phyloP scores from a whole-genome alignment of 1,140 invertebrate genomes.

The Eupeodes corollae region DNA sequence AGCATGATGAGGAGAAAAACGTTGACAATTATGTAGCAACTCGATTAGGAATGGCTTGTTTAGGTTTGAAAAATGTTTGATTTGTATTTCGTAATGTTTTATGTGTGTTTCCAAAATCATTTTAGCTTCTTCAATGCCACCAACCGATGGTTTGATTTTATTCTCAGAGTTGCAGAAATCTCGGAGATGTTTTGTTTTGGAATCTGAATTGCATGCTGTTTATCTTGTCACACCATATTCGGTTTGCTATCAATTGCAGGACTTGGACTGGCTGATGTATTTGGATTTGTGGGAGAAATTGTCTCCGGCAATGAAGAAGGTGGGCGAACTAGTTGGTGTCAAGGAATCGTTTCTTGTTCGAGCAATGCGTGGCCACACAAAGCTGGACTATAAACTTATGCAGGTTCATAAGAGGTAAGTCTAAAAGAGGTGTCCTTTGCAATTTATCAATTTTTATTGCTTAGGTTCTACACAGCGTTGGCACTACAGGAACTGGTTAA shows the following conservation, averaged over 20 bases:
- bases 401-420: slow-evolving; percentile 45
- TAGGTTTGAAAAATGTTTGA: slow-evolving; percentile 33
- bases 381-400: slow-evolving; percentile 39
- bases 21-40: slow-evolving; percentile 60
- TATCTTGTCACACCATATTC: slow-evolving; percentile 86
- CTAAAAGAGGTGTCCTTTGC: not conserved
- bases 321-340: slow-evolving; percentile 84
- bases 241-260: slow-evolving; percentile 60
- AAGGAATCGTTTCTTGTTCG: slow-evolving; percentile 77
- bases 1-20: slow-evolving; percentile 38
- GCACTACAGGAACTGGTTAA: slow-evolving; percentile 87
- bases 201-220: slow-evolving; percentile 89
- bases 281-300: slow-evolving; percentile 76
- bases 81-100: not conserved
- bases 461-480: slow-evolving; percentile 82
- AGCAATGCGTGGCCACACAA: slow-evolving; percentile 59
- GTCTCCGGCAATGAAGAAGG: slow-evolving; percentile 64
- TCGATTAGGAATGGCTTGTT: slow-evolving; percentile 78
- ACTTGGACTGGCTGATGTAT: slow-evolving; percentile 82
- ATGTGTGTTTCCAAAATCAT: not conserved
- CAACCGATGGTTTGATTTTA: slow-evolving; percentile 77
- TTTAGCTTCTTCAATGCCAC: slow-evolving; percentile 74
- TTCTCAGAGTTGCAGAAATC: slow-evolving; percentile 87
- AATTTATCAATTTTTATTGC: not conserved
- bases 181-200: slow-evolving; percentile 78